Base-by-base conservation (phyloP, 2,888 invertebrate species). In the Mimumesa dahlbomi region DNA sequence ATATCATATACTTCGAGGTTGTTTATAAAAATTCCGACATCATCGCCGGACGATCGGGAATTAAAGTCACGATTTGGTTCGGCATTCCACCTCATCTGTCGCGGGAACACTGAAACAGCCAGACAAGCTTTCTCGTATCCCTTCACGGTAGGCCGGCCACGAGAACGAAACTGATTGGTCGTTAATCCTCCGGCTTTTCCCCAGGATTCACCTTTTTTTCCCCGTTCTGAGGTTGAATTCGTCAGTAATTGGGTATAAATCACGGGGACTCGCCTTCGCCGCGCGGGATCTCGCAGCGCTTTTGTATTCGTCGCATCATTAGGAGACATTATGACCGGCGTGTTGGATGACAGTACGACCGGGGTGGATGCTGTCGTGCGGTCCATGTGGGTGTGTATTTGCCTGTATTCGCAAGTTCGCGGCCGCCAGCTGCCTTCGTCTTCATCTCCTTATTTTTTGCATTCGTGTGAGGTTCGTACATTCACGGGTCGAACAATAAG, bases 211-310 rank as follows among this genome's bases (percentile, higher is more conserved):
- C 56, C 64, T 65, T 73, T 75, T 81, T 71, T 64, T 52, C 31
- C 40, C 21, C 45, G 18, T n/a, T 14, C 18, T 6, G 46, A 45
- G 54, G 62, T 49, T 80, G 77, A 82, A 82, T 82, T 79, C 74
- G 74, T 78, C 73, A 64, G 81, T 82, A 82, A 82, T 82, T 82
- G 82, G 78, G 79, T 76, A 82, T 82, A 82, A 82, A 82, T 82
- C 81, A 79, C 68, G 49, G 36, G 43, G 48, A 43, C 71, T 73
- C 52, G 61, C 58, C 59, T 67, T 63, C 57, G 53, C 65, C 40
- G 52, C 42, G 40, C 38, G 22, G 45, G 54, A 73, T 56, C 66
- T 58, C 56, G 36, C 38, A 31, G 45, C 25, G 57, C 73, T 62
- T 69, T 78, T 82, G 73, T 75, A 64, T 69, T 73, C 68, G 70